Evolutionary conservation across 2,888 invertebrate genomes (phyloP), one percentile per base, ranked within the genome.

Genomic region (Bruchidius siliquastri): DNA sequence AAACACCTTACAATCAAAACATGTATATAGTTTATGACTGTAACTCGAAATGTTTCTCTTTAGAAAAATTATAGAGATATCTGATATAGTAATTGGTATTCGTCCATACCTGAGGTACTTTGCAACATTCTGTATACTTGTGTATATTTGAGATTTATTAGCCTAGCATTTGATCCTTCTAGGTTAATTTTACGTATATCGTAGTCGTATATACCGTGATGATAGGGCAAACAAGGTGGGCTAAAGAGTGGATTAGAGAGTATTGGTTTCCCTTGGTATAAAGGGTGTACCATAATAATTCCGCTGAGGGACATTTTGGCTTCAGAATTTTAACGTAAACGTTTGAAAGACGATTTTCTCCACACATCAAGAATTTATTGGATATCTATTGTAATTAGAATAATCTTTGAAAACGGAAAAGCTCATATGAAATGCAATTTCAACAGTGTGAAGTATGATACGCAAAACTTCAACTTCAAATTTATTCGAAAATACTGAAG

Each of bases 151-250:
- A n/a, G 21, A 4, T 67, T 67, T 67, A 67, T 67, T 26, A 26
- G 26, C 26, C 26, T 49, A 49, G 49, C 78, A 77, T 71, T 71
- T 67, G 21, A 22, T 71, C 79, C 76, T 75, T 80, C 83, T 85
- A 84, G 84, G 83, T 85, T 83, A 80, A n/a, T 84, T 85, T 87
- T 87, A 87, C 87, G 87, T 87, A 87, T 87, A 87, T 86, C 85
- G 84, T 84, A 84, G 73, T 86, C 82, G 82, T 83, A 82, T 83
- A 82, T 81, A 70, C 22, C 22, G 20, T 22, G 70, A 26, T 22
- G 22, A 20, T 70, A 22, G 20, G 22, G 70, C 20, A 70, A 22
- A 26, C 1, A 26, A 70, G 22, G 21, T 21, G 70, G n/a, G 26
- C 1, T 21, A 67, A 71, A 26, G 67, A 22, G 67, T 21, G 22